Evolutionary conservation across 1,140 invertebrate genomes (phyloP).

Genomic region (Tribolium castaneum): DNA sequence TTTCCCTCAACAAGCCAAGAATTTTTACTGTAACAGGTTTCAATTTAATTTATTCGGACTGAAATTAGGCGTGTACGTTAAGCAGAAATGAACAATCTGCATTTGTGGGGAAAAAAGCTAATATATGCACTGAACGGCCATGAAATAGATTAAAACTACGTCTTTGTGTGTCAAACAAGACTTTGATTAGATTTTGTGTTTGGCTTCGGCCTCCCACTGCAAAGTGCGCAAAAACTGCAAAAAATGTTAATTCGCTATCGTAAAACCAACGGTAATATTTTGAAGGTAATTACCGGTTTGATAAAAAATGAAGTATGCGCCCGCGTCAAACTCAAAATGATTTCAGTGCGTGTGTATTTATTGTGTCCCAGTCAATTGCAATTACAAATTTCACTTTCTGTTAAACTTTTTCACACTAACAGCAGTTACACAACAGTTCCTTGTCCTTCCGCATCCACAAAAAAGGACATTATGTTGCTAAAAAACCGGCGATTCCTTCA

Average conservation of each 20-base stretch:
- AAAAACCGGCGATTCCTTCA: neutral
- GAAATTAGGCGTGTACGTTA: neutral
- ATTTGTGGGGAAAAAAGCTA: neutral
- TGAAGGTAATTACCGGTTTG: too few relatives aligned
- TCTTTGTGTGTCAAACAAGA: slow-evolving; percentile 11
- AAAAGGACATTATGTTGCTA: neutral
- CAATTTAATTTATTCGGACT: neutral
- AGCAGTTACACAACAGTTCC: neutral
- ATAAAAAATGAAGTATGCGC: too few relatives aligned
- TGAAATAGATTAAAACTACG: slow-evolving; percentile 13
- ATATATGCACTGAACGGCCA: slow-evolving; percentile 9
- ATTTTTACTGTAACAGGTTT: neutral
- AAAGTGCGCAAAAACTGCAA: too few relatives aligned
- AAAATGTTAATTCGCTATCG: too few relatives aligned
- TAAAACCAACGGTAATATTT: too few relatives aligned
- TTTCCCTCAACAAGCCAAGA: neutral
- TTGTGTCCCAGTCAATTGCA: too few relatives aligned
- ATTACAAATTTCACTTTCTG: neutral
- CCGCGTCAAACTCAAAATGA: too few relatives aligned
- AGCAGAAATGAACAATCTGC: neutral
- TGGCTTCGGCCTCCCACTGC: neutral
- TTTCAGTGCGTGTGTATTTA: too few relatives aligned
- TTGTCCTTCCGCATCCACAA: neutral
- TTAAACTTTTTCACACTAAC: neutral
- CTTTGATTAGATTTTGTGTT: slow-evolving; percentile 22